These are phyloP conservation scores for Notiomystis cincta DNA, from an alignment of 2,113 vertebrate genomes.

Conservation along the genomic window DNA sequence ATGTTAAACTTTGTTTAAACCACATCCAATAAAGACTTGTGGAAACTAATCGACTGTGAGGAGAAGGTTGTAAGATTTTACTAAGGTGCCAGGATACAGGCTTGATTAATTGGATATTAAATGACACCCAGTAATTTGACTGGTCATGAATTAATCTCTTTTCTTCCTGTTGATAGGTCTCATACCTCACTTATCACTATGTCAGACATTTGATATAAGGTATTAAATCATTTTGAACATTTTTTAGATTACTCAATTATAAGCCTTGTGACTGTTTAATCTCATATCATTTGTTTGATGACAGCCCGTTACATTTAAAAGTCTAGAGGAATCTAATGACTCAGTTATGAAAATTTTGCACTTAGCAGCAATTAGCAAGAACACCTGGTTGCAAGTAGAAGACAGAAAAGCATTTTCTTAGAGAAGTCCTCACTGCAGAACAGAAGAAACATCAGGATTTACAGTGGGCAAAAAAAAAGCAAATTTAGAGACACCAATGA, in stretches of 20 bases:
- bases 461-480: not conserved
- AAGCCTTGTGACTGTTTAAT: constrained; percentile 47
- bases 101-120: constrained; percentile 65
- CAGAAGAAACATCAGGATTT: not conserved
- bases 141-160: constrained; percentile 51
- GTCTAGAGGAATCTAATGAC: constrained; percentile 16
- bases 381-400: not conserved
- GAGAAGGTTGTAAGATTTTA: constrained; percentile 34
- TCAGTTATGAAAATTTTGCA: constrained; percentile 12
- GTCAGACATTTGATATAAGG: constrained; percentile 6
- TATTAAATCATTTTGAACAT: constrained; percentile 53
- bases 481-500: not conserved
- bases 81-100: constrained; percentile 6
- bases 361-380: not conserved
- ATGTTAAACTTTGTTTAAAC: constrained; percentile 27
- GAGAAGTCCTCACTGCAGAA: not conserved
- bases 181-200: constrained; percentile 56
- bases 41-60: constrained; percentile 25
- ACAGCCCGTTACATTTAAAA: not conserved
- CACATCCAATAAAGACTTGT: constrained; percentile 3
- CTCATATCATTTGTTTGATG: constrained; percentile 50
- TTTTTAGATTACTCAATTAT: constrained; percentile 51
- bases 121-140: constrained; percentile 43
- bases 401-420: not conserved
- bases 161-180: constrained; percentile 47